Evolutionary conservation across 2,888 invertebrate genomes (phyloP), one percentile per base, ranked within the genome.

Genomic region (Theretra japonica): DNA sequence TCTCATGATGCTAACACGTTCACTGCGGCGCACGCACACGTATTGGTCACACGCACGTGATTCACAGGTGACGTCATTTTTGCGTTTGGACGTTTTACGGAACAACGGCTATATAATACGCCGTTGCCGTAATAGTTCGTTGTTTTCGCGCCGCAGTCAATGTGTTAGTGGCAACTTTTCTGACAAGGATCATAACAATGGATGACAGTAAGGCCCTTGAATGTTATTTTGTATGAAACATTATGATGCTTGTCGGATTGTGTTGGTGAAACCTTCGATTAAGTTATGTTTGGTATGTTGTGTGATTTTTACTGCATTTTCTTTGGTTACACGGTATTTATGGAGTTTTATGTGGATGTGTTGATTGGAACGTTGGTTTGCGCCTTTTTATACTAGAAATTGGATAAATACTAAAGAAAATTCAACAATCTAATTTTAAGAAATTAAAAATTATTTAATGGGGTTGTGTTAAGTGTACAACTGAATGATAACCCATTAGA

Each of bases 281-380:
- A 53, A 53, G 5, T 6, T 53, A 53, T 53, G 53, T 53, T 53
- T 53, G n/a, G 6, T 53, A 19, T 53, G 30, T 19, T 48, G 21
- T 17, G 62, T 62, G 23, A 65, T 65, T 65, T 65, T 65, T 48
- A 48, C 41, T 65, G 65, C 65, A 65, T 65, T 65, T 65, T 65
- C 65, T 71, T 76, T 73, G 72, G 70, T 72, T 57, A 65, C 17
- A 65, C 65, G 48, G 65, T 48, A 65, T 65, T 65, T n/a, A 53
- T 21, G 33, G 21, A 15, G 15, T n/a, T n/a, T n/a, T 11, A 23
- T 56, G 19, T 56, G 23, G 58, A 58, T 11, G 25, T 30, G 30
- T 60, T n/a, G 33, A 19, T 11, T 57, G 8, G 57, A 58, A 58
- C 3, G 17, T 65, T 65, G 48, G 23, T 65, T 65, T 48, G 65